Evolutionary conservation across 2,797 vertebrate genomes (phyloP).

Genomic region (Parauchenoglanis punctatus): DNA sequence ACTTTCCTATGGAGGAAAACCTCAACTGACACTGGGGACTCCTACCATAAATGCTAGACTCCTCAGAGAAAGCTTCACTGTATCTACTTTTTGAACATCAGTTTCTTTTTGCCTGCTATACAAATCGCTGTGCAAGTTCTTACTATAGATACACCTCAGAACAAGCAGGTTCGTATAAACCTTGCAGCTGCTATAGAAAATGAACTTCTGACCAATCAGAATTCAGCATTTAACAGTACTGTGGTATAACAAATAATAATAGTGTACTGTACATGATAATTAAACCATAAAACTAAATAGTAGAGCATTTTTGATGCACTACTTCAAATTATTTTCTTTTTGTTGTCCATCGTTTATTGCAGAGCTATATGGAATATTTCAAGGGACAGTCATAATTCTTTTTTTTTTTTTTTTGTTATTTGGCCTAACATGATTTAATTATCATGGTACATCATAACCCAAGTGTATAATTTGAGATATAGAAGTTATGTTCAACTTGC

Average conservation of each 20-base stretch:
- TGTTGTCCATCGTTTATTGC: neutral
- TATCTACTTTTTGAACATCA: neutral
- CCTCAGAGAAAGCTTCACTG: neutral
- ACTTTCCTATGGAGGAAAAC: neutral
- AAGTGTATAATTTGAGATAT: neutral
- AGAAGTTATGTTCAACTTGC: constrained; percentile 68
- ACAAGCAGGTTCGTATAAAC: neutral
- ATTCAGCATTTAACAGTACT: neutral
- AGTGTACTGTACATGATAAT: neutral
- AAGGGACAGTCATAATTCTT: neutral
- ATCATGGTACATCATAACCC: neutral
- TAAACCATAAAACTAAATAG: neutral
- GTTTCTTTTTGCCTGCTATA: neutral
- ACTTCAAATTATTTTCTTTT: neutral
- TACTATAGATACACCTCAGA: neutral
- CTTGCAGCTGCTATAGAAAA: neutral
- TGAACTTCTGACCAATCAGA: neutral
- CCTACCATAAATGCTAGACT: neutral
- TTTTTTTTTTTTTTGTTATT: neutral
- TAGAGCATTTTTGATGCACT: neutral
- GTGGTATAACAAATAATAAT: neutral
- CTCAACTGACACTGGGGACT: neutral
- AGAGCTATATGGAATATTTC: neutral
- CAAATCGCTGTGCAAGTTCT: too few relatives aligned
- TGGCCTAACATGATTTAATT: neutral